Conservation (phyloP, 2,797 vertebrate genomes). For the Parauchenoglanis ngamensis region DNA sequence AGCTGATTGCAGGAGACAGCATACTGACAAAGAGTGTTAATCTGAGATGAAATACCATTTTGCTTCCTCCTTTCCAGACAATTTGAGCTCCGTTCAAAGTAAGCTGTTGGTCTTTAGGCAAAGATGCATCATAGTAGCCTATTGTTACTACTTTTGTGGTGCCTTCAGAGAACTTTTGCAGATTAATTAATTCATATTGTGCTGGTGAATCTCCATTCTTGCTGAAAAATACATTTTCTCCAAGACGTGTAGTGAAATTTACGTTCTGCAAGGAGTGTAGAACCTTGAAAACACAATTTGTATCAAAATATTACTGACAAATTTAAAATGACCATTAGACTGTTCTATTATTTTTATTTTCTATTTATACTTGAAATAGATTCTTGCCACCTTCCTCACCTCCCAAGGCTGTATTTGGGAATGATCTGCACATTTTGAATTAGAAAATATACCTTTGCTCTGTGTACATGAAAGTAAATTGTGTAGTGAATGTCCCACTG, state of each 20-base stretch:
- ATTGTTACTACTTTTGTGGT: slow-evolving; percentile 68
- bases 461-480: slow-evolving; percentile 69
- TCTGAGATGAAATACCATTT: slow-evolving; percentile 57
- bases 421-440: slow-evolving; percentile 61
- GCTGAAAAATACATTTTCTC: slow-evolving; percentile 77
- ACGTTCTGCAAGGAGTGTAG: slow-evolving; percentile 71
- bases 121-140: slow-evolving; percentile 74
- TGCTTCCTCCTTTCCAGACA: slow-evolving; percentile 64
- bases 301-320: slow-evolving; percentile 20
- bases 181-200: slow-evolving; percentile 80
- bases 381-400: slow-evolving; percentile 63
- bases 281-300: slow-evolving; percentile 62
- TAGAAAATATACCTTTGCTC: slow-evolving; percentile 59
- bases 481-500: slow-evolving; percentile 77
- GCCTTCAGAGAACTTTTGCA: slow-evolving; percentile 68
- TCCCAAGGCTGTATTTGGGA: slow-evolving; percentile 78
- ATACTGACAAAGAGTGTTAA: not conserved
- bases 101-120: slow-evolving; percentile 68
- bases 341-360: not conserved
- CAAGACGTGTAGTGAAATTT: slow-evolving; percentile 71
- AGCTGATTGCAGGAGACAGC: not conserved
- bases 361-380: not conserved
- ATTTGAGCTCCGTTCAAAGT: slow-evolving; percentile 67
- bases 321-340: not conserved
- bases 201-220: slow-evolving; percentile 76